Evolutionary conservation across 1,140 invertebrate species (phyloP), one percentile per base, ranked within the genome.

Genomic region (Drosophila asahinai): DNA sequence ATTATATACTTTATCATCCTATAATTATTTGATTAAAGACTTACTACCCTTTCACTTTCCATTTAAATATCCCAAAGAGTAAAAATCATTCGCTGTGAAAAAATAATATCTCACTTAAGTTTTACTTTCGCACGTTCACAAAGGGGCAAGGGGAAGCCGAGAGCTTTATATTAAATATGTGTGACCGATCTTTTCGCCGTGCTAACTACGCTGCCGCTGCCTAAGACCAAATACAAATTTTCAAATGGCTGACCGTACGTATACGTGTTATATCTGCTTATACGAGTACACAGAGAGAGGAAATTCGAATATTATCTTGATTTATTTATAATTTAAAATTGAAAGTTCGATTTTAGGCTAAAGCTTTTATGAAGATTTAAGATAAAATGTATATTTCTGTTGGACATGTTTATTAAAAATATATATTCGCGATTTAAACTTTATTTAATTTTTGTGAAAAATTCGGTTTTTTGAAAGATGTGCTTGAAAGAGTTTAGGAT

Each of bases 81-180:
- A 77, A 15, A 38, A 3, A 42, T 3, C 38, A 9, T 66, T 77
- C 72, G 22, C 19, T 25, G 15, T 66, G 22, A 12, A 7, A 2
- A 33, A 17, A 3, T 17, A n/a, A 19, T 17, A 42, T 36, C 12
- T 11, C 25, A 5, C 19, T 15, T 33, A 51, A 51, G 62, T 51
- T 52, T 72, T 61, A 73, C 70, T 73, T 73, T 73, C 54, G 38
- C 47, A 51, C 51, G 54, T 72, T 67, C 19, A n/a, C 4, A 42
- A 30, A 36, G 38, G 61, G 30, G 17, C 38, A 30, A 36, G 9
- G 51, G 40, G 19, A 14, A 22, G 27, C 42, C 30, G 30, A 25
- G 22, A 17, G 49, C 4, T 4, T 36, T 51, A 36, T 73, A 52
- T 52, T 51, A 60, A 52, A 60, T 71, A 55, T 48, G 70, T 60